Evolutionary conservation across 2,888 invertebrate genomes (phyloP).

Genomic region (Lordiphosa fenestrarum): DNA sequence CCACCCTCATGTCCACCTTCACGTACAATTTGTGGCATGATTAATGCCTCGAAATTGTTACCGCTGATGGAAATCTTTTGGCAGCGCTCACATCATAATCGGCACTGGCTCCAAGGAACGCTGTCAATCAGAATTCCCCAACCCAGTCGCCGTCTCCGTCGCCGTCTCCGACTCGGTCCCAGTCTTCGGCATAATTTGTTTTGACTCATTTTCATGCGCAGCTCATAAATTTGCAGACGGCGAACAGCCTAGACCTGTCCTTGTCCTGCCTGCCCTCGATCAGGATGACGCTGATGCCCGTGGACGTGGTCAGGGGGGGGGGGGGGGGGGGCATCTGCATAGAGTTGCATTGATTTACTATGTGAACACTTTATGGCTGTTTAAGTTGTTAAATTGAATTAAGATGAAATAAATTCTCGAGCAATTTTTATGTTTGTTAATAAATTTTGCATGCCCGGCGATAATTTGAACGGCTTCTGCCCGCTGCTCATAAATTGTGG

Average conservation of each 20-base stretch:
- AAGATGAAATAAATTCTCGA: constrained; percentile 76
- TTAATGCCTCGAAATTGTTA: constrained; percentile 66
- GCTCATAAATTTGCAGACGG: constrained; percentile 56
- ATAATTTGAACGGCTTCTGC: constrained; percentile 64
- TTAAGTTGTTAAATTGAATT: constrained; percentile 78
- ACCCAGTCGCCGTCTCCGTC: constrained; percentile 6
- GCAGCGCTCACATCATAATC: constrained; percentile 69
- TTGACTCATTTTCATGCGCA: constrained; percentile 76
- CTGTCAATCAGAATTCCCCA: constrained; percentile 48
- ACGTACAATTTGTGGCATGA: constrained; percentile 55
- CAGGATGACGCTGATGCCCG: constrained; percentile 15
- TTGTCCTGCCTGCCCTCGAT: constrained; percentile 12
- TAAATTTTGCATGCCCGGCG: constrained; percentile 71
- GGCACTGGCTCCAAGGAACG: constrained; percentile 22
- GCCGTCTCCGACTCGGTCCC: constrained; percentile 1
- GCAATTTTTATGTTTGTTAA: constrained; percentile 72
- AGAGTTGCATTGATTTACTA: constrained; percentile 72
- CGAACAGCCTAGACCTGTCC: constrained; percentile 13
- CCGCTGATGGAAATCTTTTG: constrained; percentile 55
- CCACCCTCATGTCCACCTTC: constrained; percentile 27
- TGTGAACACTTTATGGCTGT: constrained; percentile 78
- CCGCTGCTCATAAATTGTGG: constrained; percentile 38
- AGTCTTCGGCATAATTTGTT: constrained; percentile 66
- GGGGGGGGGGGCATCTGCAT: constrained; percentile 43
- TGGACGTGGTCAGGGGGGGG: constrained; percentile 33